phyloP scores from a whole-genome alignment of 2,888 invertebrate species.

The Caenorhabditis doughertyi region DNA sequence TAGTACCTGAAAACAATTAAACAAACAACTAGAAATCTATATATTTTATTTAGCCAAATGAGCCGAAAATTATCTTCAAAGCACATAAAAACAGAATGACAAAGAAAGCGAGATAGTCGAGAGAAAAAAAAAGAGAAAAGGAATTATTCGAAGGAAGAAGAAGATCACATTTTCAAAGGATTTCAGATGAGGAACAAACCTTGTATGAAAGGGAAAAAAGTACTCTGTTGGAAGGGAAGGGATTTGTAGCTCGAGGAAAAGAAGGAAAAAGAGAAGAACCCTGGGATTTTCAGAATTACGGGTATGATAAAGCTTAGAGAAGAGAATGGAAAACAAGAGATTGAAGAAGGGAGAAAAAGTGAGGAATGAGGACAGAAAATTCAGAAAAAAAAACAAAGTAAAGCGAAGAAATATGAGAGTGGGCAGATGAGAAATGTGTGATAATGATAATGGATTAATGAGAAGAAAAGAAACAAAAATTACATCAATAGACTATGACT shows the following conservation, averaged over 20 bases:
- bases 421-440: conserved; percentile 38
- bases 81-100: conserved; percentile 19
- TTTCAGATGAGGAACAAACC: conserved; percentile 3
- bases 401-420: conserved; percentile 20
- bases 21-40: no score
- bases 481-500: no score
- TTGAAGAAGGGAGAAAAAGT: not conserved
- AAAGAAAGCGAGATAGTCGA: conserved; percentile 2
- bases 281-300: not conserved
- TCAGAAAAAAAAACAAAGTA: not conserved
- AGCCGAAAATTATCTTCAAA: no score
- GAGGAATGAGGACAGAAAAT: no score
- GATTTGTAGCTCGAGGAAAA: not conserved
- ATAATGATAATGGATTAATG: conserved; percentile 15
- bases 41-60: not conserved
- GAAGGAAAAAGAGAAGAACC: not conserved
- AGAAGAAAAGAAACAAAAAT: not conserved
- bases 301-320: conserved; percentile 30
- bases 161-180: conserved; percentile 35
- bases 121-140: not conserved
- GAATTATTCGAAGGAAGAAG: conserved; percentile 27
- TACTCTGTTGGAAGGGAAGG: not conserved
- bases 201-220: not conserved
- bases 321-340: not conserved
- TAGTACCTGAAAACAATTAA: no score